These are phyloP conservation scores for Argyrosomus regius DNA, from an alignment of 2,797 vertebrate genomes.

Conservation along the genomic window DNA sequence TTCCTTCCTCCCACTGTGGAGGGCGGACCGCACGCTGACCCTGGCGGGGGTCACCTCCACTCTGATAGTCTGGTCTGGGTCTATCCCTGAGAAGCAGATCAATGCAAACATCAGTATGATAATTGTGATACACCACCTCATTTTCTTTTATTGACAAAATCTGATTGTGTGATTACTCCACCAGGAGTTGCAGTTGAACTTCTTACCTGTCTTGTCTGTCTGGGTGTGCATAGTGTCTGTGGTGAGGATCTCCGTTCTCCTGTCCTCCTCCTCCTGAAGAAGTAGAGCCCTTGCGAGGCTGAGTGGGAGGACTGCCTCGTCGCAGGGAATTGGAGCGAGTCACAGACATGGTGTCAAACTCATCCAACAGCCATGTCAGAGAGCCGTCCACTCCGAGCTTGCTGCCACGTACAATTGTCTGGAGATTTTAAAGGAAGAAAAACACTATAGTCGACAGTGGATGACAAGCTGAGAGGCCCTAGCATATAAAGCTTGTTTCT, in stretches of 20 bases:
- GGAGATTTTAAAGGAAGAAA: constrained; percentile 14
- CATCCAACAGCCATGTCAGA: constrained; percentile 93
- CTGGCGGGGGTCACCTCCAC: constrained; percentile 63
- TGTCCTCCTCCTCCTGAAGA: constrained; percentile 73
- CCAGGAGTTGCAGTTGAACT: neutral
- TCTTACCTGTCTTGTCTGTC: constrained; percentile 75
- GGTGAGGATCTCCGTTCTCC: constrained; percentile 84
- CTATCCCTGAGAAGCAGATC: constrained; percentile 66
- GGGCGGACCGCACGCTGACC: constrained; percentile 52
- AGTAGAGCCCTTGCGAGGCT: constrained; percentile 76
- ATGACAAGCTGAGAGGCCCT: no score
- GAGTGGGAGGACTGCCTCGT: constrained; percentile 90
- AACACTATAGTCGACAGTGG: neutral
- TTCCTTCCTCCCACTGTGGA: constrained; percentile 73
- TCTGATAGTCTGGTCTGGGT: constrained; percentile 65
- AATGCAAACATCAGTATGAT: neutral
- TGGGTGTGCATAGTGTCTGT: constrained; percentile 69
- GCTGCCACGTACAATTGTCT: constrained; percentile 94
- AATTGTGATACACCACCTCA: neutral
- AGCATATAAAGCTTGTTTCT: neutral
- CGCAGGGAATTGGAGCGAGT: constrained; percentile 95
- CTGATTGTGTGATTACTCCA: neutral
- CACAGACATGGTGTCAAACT: constrained; percentile 96
- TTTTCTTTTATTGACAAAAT: neutral
- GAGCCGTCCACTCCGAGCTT: constrained; percentile 91